Evolutionary conservation across 2,797 vertebrate genomes (phyloP).

Genomic region (Esox masquinongy): DNA sequence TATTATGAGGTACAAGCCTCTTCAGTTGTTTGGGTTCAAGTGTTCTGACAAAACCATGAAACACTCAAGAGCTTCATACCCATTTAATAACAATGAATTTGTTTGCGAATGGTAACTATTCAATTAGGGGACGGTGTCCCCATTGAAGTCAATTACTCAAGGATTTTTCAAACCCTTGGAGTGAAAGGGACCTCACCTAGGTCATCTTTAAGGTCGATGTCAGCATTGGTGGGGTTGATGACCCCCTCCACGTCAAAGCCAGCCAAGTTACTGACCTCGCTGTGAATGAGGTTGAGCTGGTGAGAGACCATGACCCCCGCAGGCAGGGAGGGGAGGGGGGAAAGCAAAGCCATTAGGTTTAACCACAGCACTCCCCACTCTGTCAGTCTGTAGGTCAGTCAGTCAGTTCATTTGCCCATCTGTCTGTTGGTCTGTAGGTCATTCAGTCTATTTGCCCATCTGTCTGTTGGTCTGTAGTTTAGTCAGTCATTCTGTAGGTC

Average conservation of each 20-base stretch:
- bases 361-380: constrained; percentile 45
- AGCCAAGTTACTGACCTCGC: constrained; percentile 99
- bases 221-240: constrained; percentile 99
- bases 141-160: background rate
- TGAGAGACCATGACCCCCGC: constrained; percentile 80
- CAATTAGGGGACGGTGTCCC: too few species aligned
- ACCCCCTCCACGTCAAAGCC: constrained; percentile 99
- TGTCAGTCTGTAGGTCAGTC: background rate
- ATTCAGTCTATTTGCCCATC: too few species aligned
- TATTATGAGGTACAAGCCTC: background rate
- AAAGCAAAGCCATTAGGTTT: constrained; percentile 86
- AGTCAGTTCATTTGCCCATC: background rate
- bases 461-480: too few species aligned
- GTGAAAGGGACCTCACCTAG: constrained; percentile 83
- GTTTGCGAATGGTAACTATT: background rate
- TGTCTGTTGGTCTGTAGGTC: background rate
- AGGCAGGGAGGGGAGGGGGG: constrained; percentile 46
- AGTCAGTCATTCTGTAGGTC: too few species aligned
- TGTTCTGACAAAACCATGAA: background rate
- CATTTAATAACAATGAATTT: background rate
- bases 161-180: constrained; percentile 22
- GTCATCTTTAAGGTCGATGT: constrained; percentile 99
- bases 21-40: too few species aligned
- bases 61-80: background rate
- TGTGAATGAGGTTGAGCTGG: constrained; percentile 99